phyloP scores from a whole-genome alignment of 2,797 vertebrate species.

The Enteromius anoplus region DNA sequence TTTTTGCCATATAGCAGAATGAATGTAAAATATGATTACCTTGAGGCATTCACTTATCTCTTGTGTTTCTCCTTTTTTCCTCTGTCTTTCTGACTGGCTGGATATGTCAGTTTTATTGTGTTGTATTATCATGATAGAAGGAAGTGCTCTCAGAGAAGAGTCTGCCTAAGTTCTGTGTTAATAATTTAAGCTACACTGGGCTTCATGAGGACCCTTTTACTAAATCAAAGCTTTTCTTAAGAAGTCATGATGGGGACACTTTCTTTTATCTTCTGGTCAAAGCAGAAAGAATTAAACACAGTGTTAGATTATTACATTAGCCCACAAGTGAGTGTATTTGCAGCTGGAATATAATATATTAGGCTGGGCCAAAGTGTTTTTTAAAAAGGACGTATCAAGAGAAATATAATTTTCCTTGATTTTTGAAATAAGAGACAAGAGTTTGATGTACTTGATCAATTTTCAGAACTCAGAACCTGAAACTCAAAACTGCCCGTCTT shows the following conservation, averaged over 20 bases:
- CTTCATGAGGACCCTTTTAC: conserved; percentile 16
- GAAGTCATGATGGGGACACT: not conserved
- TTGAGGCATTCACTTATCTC: not conserved
- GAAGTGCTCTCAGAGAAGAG: conserved; percentile 9
- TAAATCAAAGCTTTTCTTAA: conserved; percentile 11
- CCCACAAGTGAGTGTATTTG: not conserved
- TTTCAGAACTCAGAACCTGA: not conserved
- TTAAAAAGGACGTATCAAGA: not conserved
- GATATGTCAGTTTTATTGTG: conserved; percentile 45
- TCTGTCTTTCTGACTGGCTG: conserved; percentile 27
- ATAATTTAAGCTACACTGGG: conserved; percentile 44
- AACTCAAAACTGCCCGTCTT: not conserved
- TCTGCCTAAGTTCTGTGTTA: conserved; percentile 23
- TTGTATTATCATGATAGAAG: conserved; percentile 45
- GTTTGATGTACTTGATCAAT: not conserved
- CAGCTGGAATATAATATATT: not conserved
- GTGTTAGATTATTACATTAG: not conserved
- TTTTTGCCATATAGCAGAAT: not conserved
- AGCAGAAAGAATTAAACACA: not conserved
- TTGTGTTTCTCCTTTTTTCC: not conserved
- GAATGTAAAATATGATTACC: not conserved
- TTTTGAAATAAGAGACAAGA: not conserved
- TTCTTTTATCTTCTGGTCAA: not conserved
- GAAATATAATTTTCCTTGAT: not conserved
- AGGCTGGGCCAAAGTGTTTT: not conserved